Percentiles rank a stretch among this genome's conserved stretches.
Evolutionary conservation across 2,888 invertebrate species (phyloP).

Genomic region (Oligia fasciuncula): DNA sequence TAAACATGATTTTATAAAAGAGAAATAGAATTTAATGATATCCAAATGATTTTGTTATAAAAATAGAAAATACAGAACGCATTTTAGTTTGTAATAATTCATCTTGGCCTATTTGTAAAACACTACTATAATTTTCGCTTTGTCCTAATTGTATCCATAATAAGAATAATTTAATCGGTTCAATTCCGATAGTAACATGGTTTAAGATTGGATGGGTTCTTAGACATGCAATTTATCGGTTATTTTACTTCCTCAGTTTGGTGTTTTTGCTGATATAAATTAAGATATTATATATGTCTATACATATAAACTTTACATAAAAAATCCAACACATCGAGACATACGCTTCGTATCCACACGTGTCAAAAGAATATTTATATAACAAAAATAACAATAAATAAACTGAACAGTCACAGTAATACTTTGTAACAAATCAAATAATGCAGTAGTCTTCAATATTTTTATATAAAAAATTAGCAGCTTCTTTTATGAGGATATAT

Average conservation of each 20-base stretch:
- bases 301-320: slow-evolving; percentile 37
- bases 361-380: slow-evolving; percentile 52
- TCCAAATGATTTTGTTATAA: slow-evolving; percentile 54
- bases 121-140: slow-evolving; percentile 48
- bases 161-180: slow-evolving; percentile 38
- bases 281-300: slow-evolving; percentile 35
- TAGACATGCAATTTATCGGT: slow-evolving; percentile 42
- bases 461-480: slow-evolving; percentile 39
- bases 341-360: slow-evolving; percentile 31
- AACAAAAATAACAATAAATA: slow-evolving; percentile 61
- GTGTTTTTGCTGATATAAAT: slow-evolving; percentile 55
- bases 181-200: slow-evolving; percentile 50
- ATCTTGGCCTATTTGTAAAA: slow-evolving; percentile 50
- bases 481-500: slow-evolving; percentile 23
- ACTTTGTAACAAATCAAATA: slow-evolving; percentile 51
- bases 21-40: slow-evolving; percentile 52
- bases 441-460: slow-evolving; percentile 28
- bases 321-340: slow-evolving; percentile 44
- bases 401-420: slow-evolving; percentile 52
- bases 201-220: slow-evolving; percentile 12
- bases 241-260: slow-evolving; percentile 45
- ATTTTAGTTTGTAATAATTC: slow-evolving; percentile 38
- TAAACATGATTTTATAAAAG: slow-evolving; percentile 50
- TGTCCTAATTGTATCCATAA: slow-evolving; percentile 49
- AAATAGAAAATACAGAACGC: slow-evolving; percentile 60